Conservation (phyloP, 2,888 invertebrate genomes). For the Spilosoma lubricipeda region DNA sequence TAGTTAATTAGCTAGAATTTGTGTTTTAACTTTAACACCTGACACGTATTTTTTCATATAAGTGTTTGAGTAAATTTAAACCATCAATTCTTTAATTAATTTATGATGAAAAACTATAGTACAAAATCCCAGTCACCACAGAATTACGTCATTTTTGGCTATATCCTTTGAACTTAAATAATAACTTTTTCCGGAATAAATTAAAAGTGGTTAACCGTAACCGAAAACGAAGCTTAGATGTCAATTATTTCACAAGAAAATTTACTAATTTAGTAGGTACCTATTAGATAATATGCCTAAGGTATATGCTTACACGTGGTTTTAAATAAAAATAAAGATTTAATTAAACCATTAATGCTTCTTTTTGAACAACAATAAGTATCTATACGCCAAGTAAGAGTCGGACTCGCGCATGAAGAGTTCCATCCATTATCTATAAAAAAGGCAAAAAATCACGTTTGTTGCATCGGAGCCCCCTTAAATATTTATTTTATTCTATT, state of each 20-base stretch:
- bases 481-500: too few species aligned
- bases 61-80: background rate
- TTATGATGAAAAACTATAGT: background rate
- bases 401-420: too few species aligned
- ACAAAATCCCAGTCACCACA: too few species aligned
- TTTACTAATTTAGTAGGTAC: background rate
- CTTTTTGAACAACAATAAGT: background rate
- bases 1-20: background rate
- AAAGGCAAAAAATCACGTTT: too few species aligned
- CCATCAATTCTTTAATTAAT: background rate
- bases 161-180: background rate
- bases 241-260: background rate
- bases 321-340: background rate
- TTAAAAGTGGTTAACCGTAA: background rate
- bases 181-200: background rate
- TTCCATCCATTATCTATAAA: too few species aligned
- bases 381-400: too few species aligned
- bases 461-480: too few species aligned
- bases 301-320: too few species aligned
- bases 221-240: too few species aligned
- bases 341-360: background rate
- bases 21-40: background rate
- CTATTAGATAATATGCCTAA: too few species aligned
- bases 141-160: background rate
- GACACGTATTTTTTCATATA: background rate